Base-by-base conservation (phyloP, 2,888 invertebrate genomes). In the Habrosyne pyritoides region DNA sequence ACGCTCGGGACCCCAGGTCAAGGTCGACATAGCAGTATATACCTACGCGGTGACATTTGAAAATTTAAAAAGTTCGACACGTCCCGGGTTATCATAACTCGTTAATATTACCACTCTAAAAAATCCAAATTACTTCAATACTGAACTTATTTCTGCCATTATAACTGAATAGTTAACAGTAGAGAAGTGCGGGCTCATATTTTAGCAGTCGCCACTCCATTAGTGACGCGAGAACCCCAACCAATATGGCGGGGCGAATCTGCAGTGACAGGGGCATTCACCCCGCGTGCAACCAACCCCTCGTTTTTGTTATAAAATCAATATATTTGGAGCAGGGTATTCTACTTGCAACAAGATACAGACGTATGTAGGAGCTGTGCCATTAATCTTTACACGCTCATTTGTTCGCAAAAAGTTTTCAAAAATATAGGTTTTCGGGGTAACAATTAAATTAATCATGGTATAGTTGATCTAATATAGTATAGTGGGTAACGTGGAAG, bases 281-380 rank as follows among this genome's bases (percentile, higher is more conserved):
- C 90, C 91, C 89, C 85, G 79, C 82, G 73, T 87, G 86, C 87
- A 87, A 83, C 82, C 86, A 83, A 82, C 88, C 91, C 88, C 90
- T 86, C 89, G 87, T 88, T 91, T 91, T 90, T 91, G 91, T 90
- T 90, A 89, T 81, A 89, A 91, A 91, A 92, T 92, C 91, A 85
- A 92, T 91, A 91, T 84, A 87, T 90, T 89, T 89, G 77, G 83
- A 84, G 74, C 77, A 83, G 75, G 77, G 75, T 75, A 80, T 77
- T 79, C 73, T 75, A 75, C 73, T 76, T 75, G 77, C 72, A 82
- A 80, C 73, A 75, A 75, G 75, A 76, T 76, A 76, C 64, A 69
- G 66, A 71, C 67, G 67, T 69, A 66, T 61, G 52, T 66, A 66
- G 63, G 56, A 55, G 60, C 55, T 56, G 53, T 52, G 51, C 62